phyloP scores from a whole-genome alignment of 2,797 vertebrate species.

The Bradypodion pumilum region DNA sequence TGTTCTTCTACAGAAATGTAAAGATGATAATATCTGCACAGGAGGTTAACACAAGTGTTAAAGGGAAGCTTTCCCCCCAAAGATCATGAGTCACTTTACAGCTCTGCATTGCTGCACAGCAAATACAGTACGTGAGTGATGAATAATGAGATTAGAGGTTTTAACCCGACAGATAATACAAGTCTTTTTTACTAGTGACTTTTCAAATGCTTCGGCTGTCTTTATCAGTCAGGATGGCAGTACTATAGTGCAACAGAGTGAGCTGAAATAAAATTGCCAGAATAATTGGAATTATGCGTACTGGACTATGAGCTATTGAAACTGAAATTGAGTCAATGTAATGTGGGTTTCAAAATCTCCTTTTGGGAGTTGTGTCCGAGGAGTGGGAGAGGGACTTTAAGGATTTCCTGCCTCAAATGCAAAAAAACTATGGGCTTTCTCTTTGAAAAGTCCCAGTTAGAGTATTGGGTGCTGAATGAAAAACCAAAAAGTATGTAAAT shows the following conservation, averaged over 20 bases:
- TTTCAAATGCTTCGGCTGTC: slow-evolving; percentile 14
- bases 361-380: not conserved
- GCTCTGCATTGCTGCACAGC: not conserved
- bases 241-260: not conserved
- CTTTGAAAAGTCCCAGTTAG: too few species aligned
- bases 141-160: slow-evolving; percentile 20
- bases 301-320: not conserved
- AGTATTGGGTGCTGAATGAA: too few species aligned
- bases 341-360: not conserved
- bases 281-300: not conserved
- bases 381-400: not conserved
- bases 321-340: not conserved
- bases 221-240: not conserved
- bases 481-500: too few species aligned
- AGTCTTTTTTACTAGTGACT: slow-evolving; percentile 35
- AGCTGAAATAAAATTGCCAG: slow-evolving; percentile 25
- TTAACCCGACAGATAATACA: slow-evolving; percentile 37
- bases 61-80: slow-evolving; percentile 9
- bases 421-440: not conserved
- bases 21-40: slow-evolving; percentile 23
- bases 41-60: slow-evolving; percentile 2
- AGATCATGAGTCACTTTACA: slow-evolving; percentile 18
- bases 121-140: not conserved
- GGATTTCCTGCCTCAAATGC: not conserved
- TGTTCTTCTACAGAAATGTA: not conserved